Evolutionary conservation across 2,113 vertebrate genomes (phyloP), one percentile per base, ranked within the genome.

Genomic region (Balaeniceps rex): DNA sequence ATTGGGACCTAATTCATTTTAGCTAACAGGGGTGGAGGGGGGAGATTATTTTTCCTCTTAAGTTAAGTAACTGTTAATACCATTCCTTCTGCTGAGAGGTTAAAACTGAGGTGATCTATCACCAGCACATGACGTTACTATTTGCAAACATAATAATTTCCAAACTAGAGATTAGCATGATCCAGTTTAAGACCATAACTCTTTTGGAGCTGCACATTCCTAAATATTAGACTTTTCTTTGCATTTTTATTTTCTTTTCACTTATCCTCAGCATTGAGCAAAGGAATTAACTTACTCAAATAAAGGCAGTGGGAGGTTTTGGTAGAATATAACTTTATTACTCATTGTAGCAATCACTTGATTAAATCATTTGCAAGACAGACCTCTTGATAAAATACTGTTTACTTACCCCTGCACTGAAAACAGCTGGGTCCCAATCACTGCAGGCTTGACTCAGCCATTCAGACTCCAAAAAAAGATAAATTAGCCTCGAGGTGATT

Each of bases 101-200:
- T 90, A 90, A 94, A 87, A 85, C 93, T 63, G 58, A 64, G 42
- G 36, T 79, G 44, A 90, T 92, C 95, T 93, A 47, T 95, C 75
- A 92, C 38, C 70, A 93, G 57, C 36, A 82, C 60, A 79, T 71
- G 42, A 49, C 0, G 0, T 65, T 95, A 81, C 15, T 78, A 63
- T 94, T 96, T 95, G 76, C 76, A 92, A 95, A 78, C 55, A 70
- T 58, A 83, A 77, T 94, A 0, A 90, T 91, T 93, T 92, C 71
- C 77, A 54, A 92, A 93, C 57, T 61, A 70, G 60, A 94, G 63
- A 93, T 86, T 93, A 90, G 19, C 6, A 22, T 88, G 83, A 92
- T 79, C 24, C 29, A 90, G 28, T 82, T 54, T 64, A 93, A 90
- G 46, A 40, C 25, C 25, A 21, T 80, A 79, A 93, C 38, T 63